Conservation (phyloP, 2,888 invertebrate genomes). For the Oligia strigilis region DNA sequence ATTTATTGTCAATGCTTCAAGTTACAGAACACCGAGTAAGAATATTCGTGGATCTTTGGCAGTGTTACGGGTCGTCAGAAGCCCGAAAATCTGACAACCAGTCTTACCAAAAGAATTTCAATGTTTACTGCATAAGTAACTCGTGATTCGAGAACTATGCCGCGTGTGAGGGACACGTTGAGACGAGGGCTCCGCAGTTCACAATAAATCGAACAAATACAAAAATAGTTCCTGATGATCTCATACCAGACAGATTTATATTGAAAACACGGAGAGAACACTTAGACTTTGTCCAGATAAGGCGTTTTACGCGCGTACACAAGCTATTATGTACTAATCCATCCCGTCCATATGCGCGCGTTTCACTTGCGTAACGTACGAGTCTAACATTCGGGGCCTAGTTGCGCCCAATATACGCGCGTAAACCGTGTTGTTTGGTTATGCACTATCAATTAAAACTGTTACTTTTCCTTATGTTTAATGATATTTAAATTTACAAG, state of each 20-base stretch:
- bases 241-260: constrained; percentile 13
- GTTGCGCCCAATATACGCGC: background rate
- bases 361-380: background rate
- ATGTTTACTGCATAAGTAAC: background rate
- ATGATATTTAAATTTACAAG: constrained; percentile 26
- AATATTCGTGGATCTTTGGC: too few species aligned
- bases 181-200: background rate
- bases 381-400: background rate
- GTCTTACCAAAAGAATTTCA: background rate
- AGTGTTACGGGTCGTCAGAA: too few species aligned
- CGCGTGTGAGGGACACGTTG: background rate
- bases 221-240: constrained; percentile 15
- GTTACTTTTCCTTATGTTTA: constrained; percentile 23
- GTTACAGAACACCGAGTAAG: constrained; percentile 19
- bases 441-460: constrained; percentile 12
- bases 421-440: background rate
- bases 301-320: background rate
- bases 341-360: background rate
- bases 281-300: background rate
- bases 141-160: background rate
- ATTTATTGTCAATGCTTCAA: constrained; percentile 53
- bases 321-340: background rate
- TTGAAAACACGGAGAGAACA: constrained; percentile 11
- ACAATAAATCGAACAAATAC: constrained; percentile 45
- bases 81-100: too few species aligned